phyloP scores from a whole-genome alignment of 2,888 invertebrate species.

The Melinaea marsaeus region DNA sequence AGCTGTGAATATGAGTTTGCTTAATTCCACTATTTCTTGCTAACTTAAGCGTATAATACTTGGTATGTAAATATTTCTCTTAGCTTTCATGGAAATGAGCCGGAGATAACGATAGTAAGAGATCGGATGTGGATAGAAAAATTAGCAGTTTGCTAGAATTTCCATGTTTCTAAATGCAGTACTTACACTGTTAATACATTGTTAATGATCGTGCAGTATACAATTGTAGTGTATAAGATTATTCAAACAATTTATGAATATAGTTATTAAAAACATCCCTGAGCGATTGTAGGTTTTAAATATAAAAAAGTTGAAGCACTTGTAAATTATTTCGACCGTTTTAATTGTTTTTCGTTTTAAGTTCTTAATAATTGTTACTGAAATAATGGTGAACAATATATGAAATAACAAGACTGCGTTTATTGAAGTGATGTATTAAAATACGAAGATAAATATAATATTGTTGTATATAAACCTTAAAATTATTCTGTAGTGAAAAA shows the following conservation, averaged over 20 bases:
- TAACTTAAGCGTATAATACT: neutral
- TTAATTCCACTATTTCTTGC: neutral
- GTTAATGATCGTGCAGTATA: no score
- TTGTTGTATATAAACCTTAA: no score
- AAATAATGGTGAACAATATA: neutral
- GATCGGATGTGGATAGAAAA: constrained; percentile 19
- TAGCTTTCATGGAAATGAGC: constrained; percentile 23
- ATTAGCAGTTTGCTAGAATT: constrained; percentile 17
- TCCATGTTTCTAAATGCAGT: constrained; percentile 7
- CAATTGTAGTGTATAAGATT: no score
- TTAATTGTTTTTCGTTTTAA: constrained; percentile 1
- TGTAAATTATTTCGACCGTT: neutral
- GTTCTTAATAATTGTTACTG: neutral
- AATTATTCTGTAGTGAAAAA: no score
- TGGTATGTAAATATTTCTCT: constrained; percentile 21
- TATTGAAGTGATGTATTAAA: neutral
- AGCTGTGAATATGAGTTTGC: neutral
- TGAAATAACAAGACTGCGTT: neutral
- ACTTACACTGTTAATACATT: no score
- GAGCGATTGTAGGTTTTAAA: neutral
- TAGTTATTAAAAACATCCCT: neutral
- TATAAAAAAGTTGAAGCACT: neutral
- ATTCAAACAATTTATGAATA: neutral
- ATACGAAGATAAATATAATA: no score
- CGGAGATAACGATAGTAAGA: constrained; percentile 20